These are phyloP conservation scores for Drosophila subquinaria DNA, from an alignment of 2,888 invertebrate species.

Conservation along the genomic window DNA sequence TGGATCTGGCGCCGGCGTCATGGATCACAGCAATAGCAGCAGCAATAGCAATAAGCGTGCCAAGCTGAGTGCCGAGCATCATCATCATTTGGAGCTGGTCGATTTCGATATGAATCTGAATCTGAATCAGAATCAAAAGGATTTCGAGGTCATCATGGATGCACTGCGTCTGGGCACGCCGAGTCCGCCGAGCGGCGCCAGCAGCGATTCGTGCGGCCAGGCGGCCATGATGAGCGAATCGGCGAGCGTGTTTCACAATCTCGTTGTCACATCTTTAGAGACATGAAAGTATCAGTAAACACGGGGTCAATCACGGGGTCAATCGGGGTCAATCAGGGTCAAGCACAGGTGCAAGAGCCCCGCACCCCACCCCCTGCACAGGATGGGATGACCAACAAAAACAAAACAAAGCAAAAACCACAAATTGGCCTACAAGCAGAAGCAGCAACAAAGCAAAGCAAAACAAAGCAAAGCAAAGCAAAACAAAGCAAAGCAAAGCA, in stretches of 20 bases:
- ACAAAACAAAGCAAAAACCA: constrained; percentile 13
- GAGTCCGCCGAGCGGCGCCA: constrained; percentile 80
- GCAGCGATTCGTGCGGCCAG: constrained; percentile 87
- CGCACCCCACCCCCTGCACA: not conserved
- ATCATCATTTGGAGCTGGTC: constrained; percentile 79
- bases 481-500: constrained; percentile 12
- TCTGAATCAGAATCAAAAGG: constrained; percentile 86
- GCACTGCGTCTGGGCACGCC: constrained; percentile 85
- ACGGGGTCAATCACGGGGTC: too few relatives aligned
- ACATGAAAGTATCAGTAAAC: constrained; percentile 85
- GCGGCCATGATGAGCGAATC: constrained; percentile 89
- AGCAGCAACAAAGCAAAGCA: not conserved
- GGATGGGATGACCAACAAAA: not conserved
- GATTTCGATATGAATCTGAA: constrained; percentile 85
- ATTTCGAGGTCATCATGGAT: constrained; percentile 86
- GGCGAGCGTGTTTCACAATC: constrained; percentile 85
- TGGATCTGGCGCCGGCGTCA: constrained; percentile 25
- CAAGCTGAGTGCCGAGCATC: constrained; percentile 26
- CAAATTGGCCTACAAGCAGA: constrained; percentile 40
- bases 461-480: constrained; percentile 13
- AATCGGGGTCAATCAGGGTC: not conserved
- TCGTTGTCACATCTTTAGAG: constrained; percentile 85
- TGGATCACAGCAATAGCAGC: too few relatives aligned
- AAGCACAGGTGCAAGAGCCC: constrained; percentile 20
- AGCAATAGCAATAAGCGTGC: constrained; percentile 10